Conservation (phyloP, 2,113 vertebrate genomes). For the Odocoileus virginianus region DNA sequence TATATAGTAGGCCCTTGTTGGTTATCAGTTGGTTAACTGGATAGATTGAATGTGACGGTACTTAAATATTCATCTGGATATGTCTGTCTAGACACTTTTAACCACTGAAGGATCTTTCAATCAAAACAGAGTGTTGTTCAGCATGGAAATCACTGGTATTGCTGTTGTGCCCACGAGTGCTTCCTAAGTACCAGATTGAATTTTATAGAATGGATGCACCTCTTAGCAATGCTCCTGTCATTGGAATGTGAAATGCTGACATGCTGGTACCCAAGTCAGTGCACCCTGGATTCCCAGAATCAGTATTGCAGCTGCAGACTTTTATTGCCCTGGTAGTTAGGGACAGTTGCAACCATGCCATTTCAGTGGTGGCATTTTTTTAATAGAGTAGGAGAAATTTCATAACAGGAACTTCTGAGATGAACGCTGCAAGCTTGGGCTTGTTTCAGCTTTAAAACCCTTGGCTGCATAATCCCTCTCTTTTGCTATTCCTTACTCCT, state of each 20-base stretch:
- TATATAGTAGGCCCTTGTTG: background rate
- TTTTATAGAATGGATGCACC: background rate
- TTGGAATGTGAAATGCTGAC: background rate
- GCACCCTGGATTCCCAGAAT: background rate
- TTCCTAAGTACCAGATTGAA: background rate
- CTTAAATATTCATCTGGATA: background rate
- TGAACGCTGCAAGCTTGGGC: rapidly evolving
- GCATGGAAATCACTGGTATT: background rate
- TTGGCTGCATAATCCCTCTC: rapidly evolving
- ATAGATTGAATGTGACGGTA: background rate
- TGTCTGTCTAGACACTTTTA: background rate
- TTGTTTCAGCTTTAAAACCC: background rate
- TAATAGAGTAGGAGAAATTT: background rate
- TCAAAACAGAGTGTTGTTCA: background rate
- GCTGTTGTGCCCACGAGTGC: background rate
- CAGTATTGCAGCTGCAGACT: background rate
- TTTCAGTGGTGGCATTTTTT: background rate
- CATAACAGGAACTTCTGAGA: background rate
- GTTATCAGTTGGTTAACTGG: background rate
- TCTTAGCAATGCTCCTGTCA: background rate
- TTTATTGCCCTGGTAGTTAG: background rate
- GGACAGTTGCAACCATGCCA: background rate
- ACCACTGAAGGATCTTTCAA: background rate
- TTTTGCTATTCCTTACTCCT: background rate
- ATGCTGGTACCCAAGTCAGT: background rate